Percentiles rank a stretch among this genome's conserved stretches.
phyloP scores from a whole-genome alignment of 1,140 invertebrate genomes.

The Camponotus floridanus region DNA sequence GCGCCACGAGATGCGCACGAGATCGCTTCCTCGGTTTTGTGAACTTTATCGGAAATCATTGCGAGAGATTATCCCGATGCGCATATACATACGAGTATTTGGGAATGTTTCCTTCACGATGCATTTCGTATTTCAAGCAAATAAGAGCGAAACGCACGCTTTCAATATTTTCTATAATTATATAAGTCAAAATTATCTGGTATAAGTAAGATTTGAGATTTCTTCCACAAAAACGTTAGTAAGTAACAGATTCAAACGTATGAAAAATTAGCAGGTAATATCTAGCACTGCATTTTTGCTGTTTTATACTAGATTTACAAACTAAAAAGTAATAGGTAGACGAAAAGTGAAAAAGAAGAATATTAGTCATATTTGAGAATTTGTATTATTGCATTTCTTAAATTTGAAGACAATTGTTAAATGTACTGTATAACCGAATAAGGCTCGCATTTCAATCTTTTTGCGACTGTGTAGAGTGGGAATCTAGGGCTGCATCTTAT shows the following conservation, averaged over 20 bases:
- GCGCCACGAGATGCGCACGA: neutral
- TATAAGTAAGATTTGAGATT: conserved; percentile 7
- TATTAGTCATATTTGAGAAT: neutral
- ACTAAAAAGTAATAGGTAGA: neutral
- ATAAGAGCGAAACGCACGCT: neutral
- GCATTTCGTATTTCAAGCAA: neutral
- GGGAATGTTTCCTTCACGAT: neutral
- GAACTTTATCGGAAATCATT: neutral
- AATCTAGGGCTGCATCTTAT: conserved; percentile 8
- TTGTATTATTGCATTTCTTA: neutral
- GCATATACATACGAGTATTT: too few species aligned
- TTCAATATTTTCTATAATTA: neutral
- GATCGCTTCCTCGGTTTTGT: conserved; percentile 16
- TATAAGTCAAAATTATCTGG: conserved; percentile 3
- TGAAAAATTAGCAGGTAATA: neutral
- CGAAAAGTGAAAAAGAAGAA: neutral
- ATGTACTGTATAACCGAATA: neutral
- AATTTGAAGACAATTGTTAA: neutral
- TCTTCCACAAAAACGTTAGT: neutral
- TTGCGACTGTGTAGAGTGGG: neutral
- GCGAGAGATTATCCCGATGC: neutral
- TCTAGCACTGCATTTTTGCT: neutral
- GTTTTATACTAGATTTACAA: neutral
- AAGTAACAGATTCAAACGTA: neutral
- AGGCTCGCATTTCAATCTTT: neutral